A percentile compares a stretch with the other conserved stretches of the same genome.
Conservation (phyloP, 2,888 invertebrate species). For the Colostygia pectinataria region DNA sequence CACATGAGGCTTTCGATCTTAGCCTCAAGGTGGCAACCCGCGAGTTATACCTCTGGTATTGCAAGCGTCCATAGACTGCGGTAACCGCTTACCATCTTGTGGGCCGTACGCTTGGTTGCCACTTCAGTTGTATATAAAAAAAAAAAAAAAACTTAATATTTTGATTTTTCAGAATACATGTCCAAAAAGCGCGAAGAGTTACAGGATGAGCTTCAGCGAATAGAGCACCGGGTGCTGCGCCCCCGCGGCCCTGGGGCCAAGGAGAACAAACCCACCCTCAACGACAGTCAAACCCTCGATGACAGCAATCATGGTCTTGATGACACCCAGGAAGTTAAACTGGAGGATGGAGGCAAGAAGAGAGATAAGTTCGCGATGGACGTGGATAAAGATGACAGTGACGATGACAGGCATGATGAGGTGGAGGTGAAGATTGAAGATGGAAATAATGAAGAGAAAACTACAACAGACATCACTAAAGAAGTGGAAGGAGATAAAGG, state of each 20-base stretch:
- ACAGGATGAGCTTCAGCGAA: slow-evolving; percentile 84
- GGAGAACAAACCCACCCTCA: slow-evolving; percentile 55
- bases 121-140: background rate
- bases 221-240: slow-evolving; percentile 81
- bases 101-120: no score
- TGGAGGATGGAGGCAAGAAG: slow-evolving; percentile 41
- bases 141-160: no score
- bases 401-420: slow-evolving; percentile 63
- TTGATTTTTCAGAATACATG: slow-evolving; percentile 79
- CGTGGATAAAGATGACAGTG: slow-evolving; percentile 74
- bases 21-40: no score
- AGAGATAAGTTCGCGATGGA: slow-evolving; percentile 72
- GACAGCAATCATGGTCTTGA: slow-evolving; percentile 47
- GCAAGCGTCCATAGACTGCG: no score
- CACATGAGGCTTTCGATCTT: no score
- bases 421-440: slow-evolving; percentile 25
- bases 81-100: no score
- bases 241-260: slow-evolving; percentile 55
- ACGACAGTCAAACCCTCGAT: slow-evolving; percentile 32
- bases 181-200: slow-evolving; percentile 84
- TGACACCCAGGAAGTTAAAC: slow-evolving; percentile 22
- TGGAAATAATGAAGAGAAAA: slow-evolving; percentile 8
- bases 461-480: slow-evolving; percentile 16
- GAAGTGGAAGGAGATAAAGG: slow-evolving; percentile 20
- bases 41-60: no score